phyloP scores from a whole-genome alignment of 2,797 vertebrate species.

The Sebastes diaconus region DNA sequence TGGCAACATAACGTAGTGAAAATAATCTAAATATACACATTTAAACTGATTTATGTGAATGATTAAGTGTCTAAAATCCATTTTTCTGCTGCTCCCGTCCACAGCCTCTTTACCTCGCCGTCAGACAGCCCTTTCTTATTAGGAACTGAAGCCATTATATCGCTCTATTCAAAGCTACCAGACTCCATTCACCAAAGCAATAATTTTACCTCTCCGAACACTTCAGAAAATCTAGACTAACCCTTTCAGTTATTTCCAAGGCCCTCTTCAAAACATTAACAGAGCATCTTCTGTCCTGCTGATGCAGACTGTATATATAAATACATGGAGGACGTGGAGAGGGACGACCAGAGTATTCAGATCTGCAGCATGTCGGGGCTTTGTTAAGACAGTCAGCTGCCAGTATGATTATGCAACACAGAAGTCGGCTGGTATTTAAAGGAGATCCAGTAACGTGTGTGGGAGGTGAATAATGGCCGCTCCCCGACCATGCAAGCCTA shows the following conservation, averaged over 20 bases:
- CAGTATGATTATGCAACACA: slow-evolving; percentile 40
- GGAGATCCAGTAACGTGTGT: slow-evolving; percentile 36
- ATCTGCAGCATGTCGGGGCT: background rate
- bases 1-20: too few relatives aligned
- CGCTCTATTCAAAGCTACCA: too few relatives aligned
- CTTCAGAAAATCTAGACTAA: too few relatives aligned
- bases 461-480: slow-evolving; percentile 44
- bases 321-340: background rate
- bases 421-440: slow-evolving; percentile 43
- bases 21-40: too few relatives aligned
- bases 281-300: background rate
- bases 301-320: background rate
- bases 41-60: too few relatives aligned
- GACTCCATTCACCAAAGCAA: too few relatives aligned
- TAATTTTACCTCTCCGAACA: too few relatives aligned
- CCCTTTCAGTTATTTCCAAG: too few relatives aligned
- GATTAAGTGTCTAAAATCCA: too few relatives aligned
- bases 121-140: fast-evolving
- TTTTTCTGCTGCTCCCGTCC: too few relatives aligned
- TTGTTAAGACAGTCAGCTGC: slow-evolving; percentile 30
- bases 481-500: slow-evolving; percentile 28
- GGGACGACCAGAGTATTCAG: background rate
- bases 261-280: background rate
- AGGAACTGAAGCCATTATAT: too few relatives aligned
- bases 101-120: too few relatives aligned